A percentile compares a stretch with the other conserved stretches of the same genome.
phyloP scores from a whole-genome alignment of 2,797 vertebrate genomes.

The Melanotaenia boesemani region DNA sequence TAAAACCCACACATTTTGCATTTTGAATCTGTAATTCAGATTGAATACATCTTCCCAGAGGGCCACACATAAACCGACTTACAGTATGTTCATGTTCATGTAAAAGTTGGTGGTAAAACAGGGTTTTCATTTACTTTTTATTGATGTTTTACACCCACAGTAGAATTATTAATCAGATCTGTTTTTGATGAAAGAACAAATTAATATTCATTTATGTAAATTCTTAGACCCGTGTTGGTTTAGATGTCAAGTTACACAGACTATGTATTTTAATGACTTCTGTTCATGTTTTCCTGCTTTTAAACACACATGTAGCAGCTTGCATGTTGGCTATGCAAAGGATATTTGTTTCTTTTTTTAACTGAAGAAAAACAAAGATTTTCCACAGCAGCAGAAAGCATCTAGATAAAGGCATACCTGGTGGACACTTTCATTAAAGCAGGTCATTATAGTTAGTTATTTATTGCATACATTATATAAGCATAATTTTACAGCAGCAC shows the following conservation, averaged over 20 bases:
- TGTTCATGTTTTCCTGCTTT: background rate
- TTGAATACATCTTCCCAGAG: background rate
- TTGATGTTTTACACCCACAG: background rate
- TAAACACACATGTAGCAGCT: background rate
- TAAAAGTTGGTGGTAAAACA: background rate
- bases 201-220: constrained; percentile 1
- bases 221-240: background rate
- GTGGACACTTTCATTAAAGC: constrained; percentile 34
- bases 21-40: constrained; percentile 12
- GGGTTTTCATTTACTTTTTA: background rate
- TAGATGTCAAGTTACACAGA: constrained; percentile 1
- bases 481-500: constrained; percentile 8
- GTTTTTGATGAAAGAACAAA: background rate
- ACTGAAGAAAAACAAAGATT: background rate
- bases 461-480: constrained; percentile 44
- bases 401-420: constrained; percentile 32
- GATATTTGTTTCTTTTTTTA: constrained; percentile 4
- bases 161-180: background rate
- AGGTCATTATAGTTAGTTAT: constrained; percentile 44
- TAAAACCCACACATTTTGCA: constrained; percentile 3
- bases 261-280: background rate
- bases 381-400: background rate
- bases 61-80: background rate
- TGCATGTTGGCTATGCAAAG: background rate
- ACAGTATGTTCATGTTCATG: background rate